Percentiles rank a stretch among this genome's conserved stretches.
Conservation (phyloP, 2,888 invertebrate species). For the Cerastis leucographa region DNA sequence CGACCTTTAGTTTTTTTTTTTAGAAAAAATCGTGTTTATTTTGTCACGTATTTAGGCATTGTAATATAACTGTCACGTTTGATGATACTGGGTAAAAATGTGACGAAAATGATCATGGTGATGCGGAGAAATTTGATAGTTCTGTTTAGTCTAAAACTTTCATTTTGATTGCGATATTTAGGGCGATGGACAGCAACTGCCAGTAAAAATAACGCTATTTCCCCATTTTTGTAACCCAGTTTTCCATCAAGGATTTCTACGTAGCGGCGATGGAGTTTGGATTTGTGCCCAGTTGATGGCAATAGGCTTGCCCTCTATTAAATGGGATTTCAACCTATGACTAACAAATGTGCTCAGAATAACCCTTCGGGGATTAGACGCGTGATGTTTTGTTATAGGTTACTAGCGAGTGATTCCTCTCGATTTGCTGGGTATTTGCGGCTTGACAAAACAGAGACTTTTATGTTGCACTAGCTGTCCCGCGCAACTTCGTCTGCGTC, state of each 20-base stretch:
- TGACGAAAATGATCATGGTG: slow-evolving; percentile 25
- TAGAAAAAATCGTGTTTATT: slow-evolving; percentile 24
- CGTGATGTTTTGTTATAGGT: too few species aligned
- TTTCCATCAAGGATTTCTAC: not conserved
- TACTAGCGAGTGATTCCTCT: too few species aligned
- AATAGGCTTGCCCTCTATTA: too few species aligned
- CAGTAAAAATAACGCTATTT: not conserved
- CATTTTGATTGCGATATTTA: not conserved
- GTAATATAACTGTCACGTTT: slow-evolving; percentile 38
- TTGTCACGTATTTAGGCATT: slow-evolving; percentile 28
- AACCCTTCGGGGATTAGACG: too few species aligned
- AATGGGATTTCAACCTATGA: too few species aligned
- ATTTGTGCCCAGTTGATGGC: too few species aligned
- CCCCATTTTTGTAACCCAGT: not conserved
- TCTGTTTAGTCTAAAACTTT: not conserved
- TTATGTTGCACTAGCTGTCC: too few species aligned
- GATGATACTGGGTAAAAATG: not conserved
- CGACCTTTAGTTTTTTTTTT: not conserved
- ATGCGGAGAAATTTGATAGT: not conserved
- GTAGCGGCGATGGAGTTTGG: not conserved
- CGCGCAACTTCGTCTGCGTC: too few species aligned
- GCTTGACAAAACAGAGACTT: too few species aligned
- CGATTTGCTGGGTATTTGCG: too few species aligned
- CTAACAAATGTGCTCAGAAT: too few species aligned
- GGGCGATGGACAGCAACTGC: not conserved